These are phyloP conservation scores for Melitaea cinxia DNA, from an alignment of 1,140 invertebrate species.

Conservation along the genomic window DNA sequence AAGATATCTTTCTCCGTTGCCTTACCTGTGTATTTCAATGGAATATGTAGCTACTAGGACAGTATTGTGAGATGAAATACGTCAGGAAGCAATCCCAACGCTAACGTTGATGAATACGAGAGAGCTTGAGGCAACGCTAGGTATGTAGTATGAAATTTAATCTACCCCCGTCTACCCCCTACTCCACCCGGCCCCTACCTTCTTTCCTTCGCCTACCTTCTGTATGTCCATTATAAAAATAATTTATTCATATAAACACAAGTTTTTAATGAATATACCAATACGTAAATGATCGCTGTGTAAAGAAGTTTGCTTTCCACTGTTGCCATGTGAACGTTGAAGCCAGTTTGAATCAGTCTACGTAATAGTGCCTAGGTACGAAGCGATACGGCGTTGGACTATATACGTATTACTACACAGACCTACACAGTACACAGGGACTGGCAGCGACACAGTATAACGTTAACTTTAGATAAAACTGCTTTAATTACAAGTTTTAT, in stretches of 20 bases:
- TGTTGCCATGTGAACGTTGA: conserved; percentile 63
- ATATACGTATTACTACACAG: conserved; percentile 44
- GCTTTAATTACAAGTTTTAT: too few species aligned
- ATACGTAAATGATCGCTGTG: conserved; percentile 28
- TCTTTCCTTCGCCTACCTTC: conserved; percentile 29
- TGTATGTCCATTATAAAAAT: conserved; percentile 35
- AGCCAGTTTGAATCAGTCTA: conserved; percentile 38
- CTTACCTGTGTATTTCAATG: conserved; percentile 19
- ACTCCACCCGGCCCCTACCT: conserved; percentile 30
- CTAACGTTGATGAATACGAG: conserved; percentile 71
- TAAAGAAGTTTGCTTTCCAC: conserved; percentile 52
- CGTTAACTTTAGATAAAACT: conserved; percentile 54
- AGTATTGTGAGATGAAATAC: conserved; percentile 38
- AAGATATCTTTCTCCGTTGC: too few species aligned
- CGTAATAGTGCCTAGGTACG: conserved; percentile 57
- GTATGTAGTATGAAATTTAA: conserved; percentile 73
- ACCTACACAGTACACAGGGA: conserved; percentile 50
- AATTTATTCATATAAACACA: conserved; percentile 41
- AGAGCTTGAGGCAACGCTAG: conserved; percentile 57
- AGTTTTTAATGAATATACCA: conserved; percentile 34
- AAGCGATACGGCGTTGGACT: conserved; percentile 49
- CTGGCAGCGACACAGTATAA: conserved; percentile 52
- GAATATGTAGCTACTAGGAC: conserved; percentile 11
- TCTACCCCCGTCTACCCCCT: conserved; percentile 68
- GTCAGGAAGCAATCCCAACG: conserved; percentile 59